Conservation (phyloP, 2,797 vertebrate genomes). For the Thunnus albacares region DNA sequence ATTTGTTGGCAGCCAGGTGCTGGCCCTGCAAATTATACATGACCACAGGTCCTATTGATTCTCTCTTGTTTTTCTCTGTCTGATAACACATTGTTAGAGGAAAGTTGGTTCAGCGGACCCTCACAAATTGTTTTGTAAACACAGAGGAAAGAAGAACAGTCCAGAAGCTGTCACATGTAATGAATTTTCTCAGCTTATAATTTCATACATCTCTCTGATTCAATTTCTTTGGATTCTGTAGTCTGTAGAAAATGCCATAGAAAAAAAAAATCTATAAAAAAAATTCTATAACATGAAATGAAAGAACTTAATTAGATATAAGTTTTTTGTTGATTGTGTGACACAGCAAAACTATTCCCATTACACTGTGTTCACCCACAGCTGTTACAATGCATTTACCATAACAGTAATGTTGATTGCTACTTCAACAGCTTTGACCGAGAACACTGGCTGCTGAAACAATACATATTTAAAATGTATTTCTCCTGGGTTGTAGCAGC, state of each 20-base stretch:
- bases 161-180: constrained; percentile 68
- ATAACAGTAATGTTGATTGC: constrained; percentile 50
- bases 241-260: constrained; percentile 21
- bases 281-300: constrained; percentile 42
- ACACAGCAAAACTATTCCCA: constrained; percentile 36
- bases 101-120: constrained; percentile 75
- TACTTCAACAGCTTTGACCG: constrained; percentile 53
- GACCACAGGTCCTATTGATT: constrained; percentile 84
- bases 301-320: constrained; percentile 55
- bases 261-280: constrained; percentile 22
- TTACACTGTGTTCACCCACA: constrained; percentile 47
- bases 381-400: constrained; percentile 39
- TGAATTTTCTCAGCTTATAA: constrained; percentile 54
- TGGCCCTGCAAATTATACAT: constrained; percentile 84
- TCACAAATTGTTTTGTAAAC: constrained; percentile 81
- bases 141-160: constrained; percentile 56
- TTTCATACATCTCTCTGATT: constrained; percentile 57
- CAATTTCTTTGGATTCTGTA: constrained; percentile 32
- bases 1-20: constrained; percentile 81
- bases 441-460: constrained; percentile 63
- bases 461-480: constrained; percentile 70
- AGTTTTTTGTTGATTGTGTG: constrained; percentile 33
- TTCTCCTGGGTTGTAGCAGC: constrained; percentile 67
- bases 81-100: constrained; percentile 81
- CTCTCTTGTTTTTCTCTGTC: constrained; percentile 83